Conservation (phyloP, 2,888 invertebrate species). For the Troglohyphantes excavatus region DNA sequence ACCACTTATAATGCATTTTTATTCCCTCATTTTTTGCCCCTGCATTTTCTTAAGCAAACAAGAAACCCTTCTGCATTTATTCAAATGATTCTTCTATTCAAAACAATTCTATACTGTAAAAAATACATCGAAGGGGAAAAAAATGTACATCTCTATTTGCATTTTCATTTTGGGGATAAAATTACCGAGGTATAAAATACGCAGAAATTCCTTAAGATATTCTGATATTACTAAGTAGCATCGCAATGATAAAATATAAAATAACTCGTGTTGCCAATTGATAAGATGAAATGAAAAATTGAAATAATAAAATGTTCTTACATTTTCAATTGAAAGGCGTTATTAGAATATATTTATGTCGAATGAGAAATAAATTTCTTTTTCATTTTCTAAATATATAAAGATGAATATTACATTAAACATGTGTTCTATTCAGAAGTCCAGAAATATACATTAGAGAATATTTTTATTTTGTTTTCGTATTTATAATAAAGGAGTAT, state of each 20-base stretch:
- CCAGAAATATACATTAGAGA: too few relatives aligned
- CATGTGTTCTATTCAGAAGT: too few relatives aligned
- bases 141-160: conserved; percentile 4
- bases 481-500: too few relatives aligned
- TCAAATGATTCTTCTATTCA: conserved; percentile 21
- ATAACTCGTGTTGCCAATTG: not conserved
- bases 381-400: too few relatives aligned
- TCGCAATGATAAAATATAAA: not conserved
- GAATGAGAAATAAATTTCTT: too few relatives aligned
- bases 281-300: not conserved
- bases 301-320: not conserved
- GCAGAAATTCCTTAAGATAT: not conserved
- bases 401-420: too few relatives aligned
- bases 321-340: not conserved
- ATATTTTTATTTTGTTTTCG: too few relatives aligned
- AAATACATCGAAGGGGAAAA: not conserved
- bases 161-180: conserved; percentile 23
- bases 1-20: conserved; percentile 28
- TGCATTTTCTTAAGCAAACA: not conserved
- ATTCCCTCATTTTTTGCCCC: conserved; percentile 11
- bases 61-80: not conserved
- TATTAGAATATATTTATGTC: too few relatives aligned
- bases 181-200: not conserved
- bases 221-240: not conserved
- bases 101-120: not conserved